Evolutionary conservation across 2,113 vertebrate species (phyloP).

Genomic region (Spheniscus mendiculus): DNA sequence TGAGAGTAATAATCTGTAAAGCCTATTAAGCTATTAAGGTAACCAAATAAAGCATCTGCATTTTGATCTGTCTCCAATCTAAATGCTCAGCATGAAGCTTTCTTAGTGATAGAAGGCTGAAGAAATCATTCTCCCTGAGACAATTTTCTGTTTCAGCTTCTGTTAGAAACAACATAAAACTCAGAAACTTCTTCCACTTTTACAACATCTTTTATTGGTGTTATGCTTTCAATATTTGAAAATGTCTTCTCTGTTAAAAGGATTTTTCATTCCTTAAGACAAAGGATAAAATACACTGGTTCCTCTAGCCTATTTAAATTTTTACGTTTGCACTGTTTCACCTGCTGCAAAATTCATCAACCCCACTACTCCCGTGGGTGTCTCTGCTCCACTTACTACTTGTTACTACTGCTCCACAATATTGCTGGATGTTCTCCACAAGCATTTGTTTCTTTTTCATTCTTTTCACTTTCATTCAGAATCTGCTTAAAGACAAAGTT

Average conservation of each 20-base stretch:
- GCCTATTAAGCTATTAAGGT: constrained; percentile 61
- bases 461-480: neutral
- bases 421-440: neutral
- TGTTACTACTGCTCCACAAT: neutral
- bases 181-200: neutral
- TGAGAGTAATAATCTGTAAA: constrained; percentile 65
- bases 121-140: neutral
- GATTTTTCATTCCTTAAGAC: neutral
- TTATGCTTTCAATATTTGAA: neutral
- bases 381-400: neutral
- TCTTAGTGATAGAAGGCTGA: neutral
- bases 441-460: neutral
- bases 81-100: neutral
- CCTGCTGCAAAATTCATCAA: neutral
- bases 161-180: neutral
- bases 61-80: constrained; percentile 50
- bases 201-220: neutral
- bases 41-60: constrained; percentile 62
- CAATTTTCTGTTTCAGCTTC: neutral
- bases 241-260: neutral
- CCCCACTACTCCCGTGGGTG: neutral
- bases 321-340: neutral
- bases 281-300: neutral
- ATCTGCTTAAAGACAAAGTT: neutral
- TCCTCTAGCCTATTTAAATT: neutral